Evolutionary conservation across 2,888 invertebrate species (phyloP), one percentile per base, ranked within the genome.

Genomic region (Margaritifera margaritifera): DNA sequence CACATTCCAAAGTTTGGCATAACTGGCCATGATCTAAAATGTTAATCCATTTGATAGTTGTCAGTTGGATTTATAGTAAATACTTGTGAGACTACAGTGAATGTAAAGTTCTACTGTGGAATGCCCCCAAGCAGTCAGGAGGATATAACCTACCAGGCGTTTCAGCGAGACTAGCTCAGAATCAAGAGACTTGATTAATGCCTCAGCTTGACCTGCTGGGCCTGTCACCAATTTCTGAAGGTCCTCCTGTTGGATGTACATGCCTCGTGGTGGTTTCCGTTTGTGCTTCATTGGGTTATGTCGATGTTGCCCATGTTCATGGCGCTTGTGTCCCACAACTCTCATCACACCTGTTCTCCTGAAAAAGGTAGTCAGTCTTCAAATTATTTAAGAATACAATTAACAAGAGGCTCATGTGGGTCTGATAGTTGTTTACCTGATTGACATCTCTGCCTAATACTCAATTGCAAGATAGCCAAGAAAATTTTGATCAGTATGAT

Each of bases 191-290:
- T 94, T 94, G 87, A 98, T 93, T 91, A 97, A 94, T 88, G 94
- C 93, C 84, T 95, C 95, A 84, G 94, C 94, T 90, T 94, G 94
- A 88, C 92, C 93, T 81, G 88, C 91, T 71, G 94, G 93, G 84
- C 94, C 94, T 78, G 94, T 94, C 74, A 97, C 97, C 92, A 98
- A 94, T 84, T 95, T 94, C 83, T 96, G 94, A 90, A 98, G 93
- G 92, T 98, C 98, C 91, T 98, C 98, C 91, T 97, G 95, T 93
- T 96, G 97, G 92, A 98, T 95, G 92, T 96, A 96, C 94, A 98
- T 97, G 91, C 98, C 98, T 87, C 95, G 94, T 75, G 98, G 98
- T 86, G 98, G 95, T 90, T 95, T 95, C 89, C 96, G 94, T 87
- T 92, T 87, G 77, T 86, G 84, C 76, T 84, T 84, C 75, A 85